Evolutionary conservation across 2,113 vertebrate genomes (phyloP), one percentile per base, ranked within the genome.

Genomic region (Platanista minor): DNA sequence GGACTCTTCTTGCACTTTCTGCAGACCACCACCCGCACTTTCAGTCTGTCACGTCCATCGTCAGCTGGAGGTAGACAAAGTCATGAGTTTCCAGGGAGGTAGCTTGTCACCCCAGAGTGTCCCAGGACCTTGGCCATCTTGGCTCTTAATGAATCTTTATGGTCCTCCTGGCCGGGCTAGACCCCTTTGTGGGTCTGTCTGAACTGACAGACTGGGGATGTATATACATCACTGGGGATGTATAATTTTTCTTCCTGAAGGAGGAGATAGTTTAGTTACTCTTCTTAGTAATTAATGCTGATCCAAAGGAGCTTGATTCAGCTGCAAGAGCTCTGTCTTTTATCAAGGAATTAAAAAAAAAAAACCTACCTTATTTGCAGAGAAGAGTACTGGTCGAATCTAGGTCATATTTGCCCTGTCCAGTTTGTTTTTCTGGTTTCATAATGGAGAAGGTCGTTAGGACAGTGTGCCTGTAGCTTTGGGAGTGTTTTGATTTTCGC

Each of bases 11-110:
- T 7, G 49, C 8, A 20, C n/a, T 1, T 23, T 62, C 64, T 43
- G 3, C 43, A 46, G 21, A 52, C n/a, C 0, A 1, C 23, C 21
- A 1, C 2, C 23, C 17, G 2, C 8, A 3, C 33, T 67, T 62
- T 89, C 49, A 69, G 2, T 10, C 54, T 17, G 6, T 59, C 12
- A 0, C 14, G 18, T 20, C 39, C 74, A 12, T 0, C 33, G 8
- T 27, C 52, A 52, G 7, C 49, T 67, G 54, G 36, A 71, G 39
- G 29, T 36, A 36, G 14, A 20, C 59, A 64, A 41, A 87, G 41
- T 41, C 29, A 0, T 1, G 33, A 20, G 20, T 33, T 61, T 6
- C 4, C 36, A 14, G 61, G 33, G 25, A 46, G n/a, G 41, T 8
- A 39, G 54, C 31, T 62, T 43, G 25, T 80, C 17, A 74, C 46